Percentiles rank a stretch among this genome's conserved stretches.
phyloP scores from a whole-genome alignment of 1,140 invertebrate genomes.

The Artemia franciscana region DNA sequence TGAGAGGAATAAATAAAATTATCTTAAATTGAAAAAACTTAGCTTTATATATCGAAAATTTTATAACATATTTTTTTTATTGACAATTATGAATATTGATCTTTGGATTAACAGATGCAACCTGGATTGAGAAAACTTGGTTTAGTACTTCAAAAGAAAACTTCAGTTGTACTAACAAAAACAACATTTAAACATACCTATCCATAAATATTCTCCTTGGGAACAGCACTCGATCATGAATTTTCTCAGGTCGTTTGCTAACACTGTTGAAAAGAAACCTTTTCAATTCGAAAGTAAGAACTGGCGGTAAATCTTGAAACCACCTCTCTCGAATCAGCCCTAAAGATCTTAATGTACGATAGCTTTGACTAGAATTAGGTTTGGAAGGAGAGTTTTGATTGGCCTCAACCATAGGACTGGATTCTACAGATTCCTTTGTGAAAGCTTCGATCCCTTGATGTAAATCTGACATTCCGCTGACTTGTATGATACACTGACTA shows the following conservation, averaged over 20 bases:
- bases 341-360: not conserved
- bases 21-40: too few species aligned
- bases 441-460: not conserved
- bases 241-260: slow-evolving; percentile 22
- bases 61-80: too few species aligned
- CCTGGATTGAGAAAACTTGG: too few species aligned
- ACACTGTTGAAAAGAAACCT: slow-evolving; percentile 24
- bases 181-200: slow-evolving; percentile 10
- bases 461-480: slow-evolving; percentile 15
- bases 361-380: not conserved
- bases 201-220: slow-evolving; percentile 23
- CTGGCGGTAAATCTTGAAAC: slow-evolving; percentile 24
- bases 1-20: too few species aligned
- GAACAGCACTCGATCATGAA: slow-evolving; percentile 24
- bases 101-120: too few species aligned
- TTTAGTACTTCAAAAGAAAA: too few species aligned
- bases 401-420: not conserved
- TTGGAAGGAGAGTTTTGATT: not conserved
- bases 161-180: not conserved
- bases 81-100: too few species aligned
- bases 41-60: too few species aligned
- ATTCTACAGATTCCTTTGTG: not conserved
- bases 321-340: slow-evolving; percentile 13
- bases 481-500: slow-evolving; percentile 24
- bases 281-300: slow-evolving; percentile 24